phyloP scores from a whole-genome alignment of 1,140 invertebrate species.

The Carposina sasakii region DNA sequence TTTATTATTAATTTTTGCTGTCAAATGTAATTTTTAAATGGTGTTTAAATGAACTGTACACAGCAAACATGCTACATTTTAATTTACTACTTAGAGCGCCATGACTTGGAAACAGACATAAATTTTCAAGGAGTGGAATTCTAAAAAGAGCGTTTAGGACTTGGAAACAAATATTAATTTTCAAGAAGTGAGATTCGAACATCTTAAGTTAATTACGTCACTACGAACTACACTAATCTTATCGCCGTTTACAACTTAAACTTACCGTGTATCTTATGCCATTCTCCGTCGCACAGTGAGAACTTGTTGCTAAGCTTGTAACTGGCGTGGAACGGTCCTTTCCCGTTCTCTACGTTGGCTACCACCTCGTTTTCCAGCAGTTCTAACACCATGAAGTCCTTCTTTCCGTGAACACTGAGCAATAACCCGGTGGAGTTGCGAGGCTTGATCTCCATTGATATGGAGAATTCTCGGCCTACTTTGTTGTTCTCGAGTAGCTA shows the following conservation, averaged over 20 bases:
- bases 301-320: constrained; percentile 81
- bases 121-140: no score
- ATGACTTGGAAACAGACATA: no score
- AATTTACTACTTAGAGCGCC: no score
- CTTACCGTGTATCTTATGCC: constrained; percentile 91
- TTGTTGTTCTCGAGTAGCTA: constrained; percentile 80
- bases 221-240: no score
- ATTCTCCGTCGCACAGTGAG: constrained; percentile 92
- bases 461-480: constrained; percentile 84
- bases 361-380: constrained; percentile 88
- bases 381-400: constrained; percentile 90
- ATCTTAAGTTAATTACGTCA: no score
- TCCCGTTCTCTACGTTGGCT: constrained; percentile 89
- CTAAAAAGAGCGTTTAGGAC: no score
- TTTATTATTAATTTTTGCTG: no score
- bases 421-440: constrained; percentile 86
- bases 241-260: constrained; percentile 10
- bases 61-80: no score
- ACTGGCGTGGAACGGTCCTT: constrained; percentile 82
- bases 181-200: no score
- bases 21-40: no score
- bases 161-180: constrained; percentile 3
- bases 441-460: constrained; percentile 92
- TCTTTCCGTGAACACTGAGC: constrained; percentile 84
- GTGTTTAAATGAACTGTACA: no score